These are phyloP conservation scores for Rhyzopertha dominica DNA, from an alignment of 1,140 invertebrate genomes.

Conservation along the genomic window DNA sequence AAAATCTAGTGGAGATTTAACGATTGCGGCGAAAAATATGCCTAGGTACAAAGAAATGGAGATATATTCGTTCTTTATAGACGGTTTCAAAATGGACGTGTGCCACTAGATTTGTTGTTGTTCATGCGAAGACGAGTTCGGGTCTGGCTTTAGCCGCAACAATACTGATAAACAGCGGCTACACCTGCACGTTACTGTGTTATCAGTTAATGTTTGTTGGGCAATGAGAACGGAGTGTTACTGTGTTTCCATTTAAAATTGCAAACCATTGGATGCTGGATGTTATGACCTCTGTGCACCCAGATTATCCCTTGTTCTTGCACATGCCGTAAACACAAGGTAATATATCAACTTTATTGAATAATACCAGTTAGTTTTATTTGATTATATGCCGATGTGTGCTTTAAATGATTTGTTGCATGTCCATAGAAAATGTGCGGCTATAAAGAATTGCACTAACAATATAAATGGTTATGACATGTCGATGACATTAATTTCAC, in stretches of 20 bases:
- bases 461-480: no score
- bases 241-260: constrained; percentile 15
- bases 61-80: constrained; percentile 21
- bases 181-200: not conserved
- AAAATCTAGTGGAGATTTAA: constrained; percentile 17
- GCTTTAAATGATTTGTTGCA: no score
- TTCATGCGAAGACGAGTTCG: constrained; percentile 9
- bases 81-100: constrained; percentile 35
- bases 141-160: not conserved
- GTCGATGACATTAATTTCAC: no score
- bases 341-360: no score
- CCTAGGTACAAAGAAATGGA: constrained; percentile 25
- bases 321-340: not conserved
- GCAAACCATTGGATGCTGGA: constrained; percentile 17
- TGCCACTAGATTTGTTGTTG: constrained; percentile 31
- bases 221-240: constrained; percentile 7
- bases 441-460: no score
- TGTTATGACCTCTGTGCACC: constrained; percentile 23
- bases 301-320: not conserved
- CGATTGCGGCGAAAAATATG: constrained; percentile 16
- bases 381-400: no score
- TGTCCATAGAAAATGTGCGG: no score
- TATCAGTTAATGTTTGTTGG: constrained; percentile 8
- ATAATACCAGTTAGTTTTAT: no score
- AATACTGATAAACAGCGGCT: not conserved